A percentile compares a stretch with the other conserved stretches of the same genome.
Conservation (phyloP, 1,140 invertebrate species). For the Pseudachorutes palmiensis region DNA sequence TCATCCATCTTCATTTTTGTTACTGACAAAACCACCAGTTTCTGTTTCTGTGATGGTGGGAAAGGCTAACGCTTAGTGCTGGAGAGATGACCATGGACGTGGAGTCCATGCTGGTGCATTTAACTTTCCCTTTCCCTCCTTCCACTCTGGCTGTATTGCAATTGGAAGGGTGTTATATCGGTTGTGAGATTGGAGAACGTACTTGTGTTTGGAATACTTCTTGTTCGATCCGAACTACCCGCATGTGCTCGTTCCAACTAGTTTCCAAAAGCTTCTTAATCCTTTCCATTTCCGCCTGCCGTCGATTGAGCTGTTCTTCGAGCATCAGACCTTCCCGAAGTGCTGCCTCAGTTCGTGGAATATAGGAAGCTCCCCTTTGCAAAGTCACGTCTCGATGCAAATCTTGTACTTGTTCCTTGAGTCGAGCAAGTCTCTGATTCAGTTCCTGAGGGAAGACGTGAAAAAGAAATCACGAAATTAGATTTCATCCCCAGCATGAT, state of each 20-base stretch:
- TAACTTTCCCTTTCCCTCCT: too few relatives aligned
- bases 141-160: too few relatives aligned
- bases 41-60: too few relatives aligned
- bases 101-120: too few relatives aligned
- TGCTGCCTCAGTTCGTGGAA: slow-evolving; percentile 30
- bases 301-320: slow-evolving; percentile 55
- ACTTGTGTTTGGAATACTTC: slow-evolving; percentile 59
- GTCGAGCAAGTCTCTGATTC: slow-evolving; percentile 53
- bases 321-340: slow-evolving; percentile 51
- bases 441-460: slow-evolving; percentile 44
- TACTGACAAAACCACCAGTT: too few relatives aligned
- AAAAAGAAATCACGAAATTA: background rate
- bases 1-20: too few relatives aligned
- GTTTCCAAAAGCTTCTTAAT: slow-evolving; percentile 44
- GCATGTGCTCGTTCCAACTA: slow-evolving; percentile 59
- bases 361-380: slow-evolving; percentile 34
- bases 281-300: slow-evolving; percentile 56
- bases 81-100: too few relatives aligned
- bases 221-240: slow-evolving; percentile 58
- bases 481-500: too few relatives aligned
- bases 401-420: slow-evolving; percentile 57
- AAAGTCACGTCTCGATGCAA: slow-evolving; percentile 51
- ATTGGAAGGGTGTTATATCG: background rate
- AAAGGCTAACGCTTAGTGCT: too few relatives aligned
- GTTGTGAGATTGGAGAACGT: slow-evolving; percentile 12